Evolutionary conservation across 2,888 invertebrate species (phyloP), one percentile per base, ranked within the genome.

Genomic region (Megaustenia siamemsis): DNA sequence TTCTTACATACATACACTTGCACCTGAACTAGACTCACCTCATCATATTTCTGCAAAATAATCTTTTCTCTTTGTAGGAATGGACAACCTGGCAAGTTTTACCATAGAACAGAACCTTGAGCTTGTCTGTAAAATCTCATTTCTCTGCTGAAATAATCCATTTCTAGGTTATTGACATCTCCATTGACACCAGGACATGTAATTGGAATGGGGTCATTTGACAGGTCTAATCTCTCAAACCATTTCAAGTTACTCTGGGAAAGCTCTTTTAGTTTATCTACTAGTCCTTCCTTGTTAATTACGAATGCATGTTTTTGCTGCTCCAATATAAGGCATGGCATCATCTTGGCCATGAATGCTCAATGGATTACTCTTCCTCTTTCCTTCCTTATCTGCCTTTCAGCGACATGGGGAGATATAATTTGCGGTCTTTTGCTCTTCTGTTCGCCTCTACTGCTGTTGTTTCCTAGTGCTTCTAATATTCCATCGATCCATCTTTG

Each of bases 41-140:
- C n/a, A n/a, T n/a, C n/a, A n/a, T n/a, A 99, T 99, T 95, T 99
- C 98, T 0, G 99, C 99, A 94, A 98, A 99, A 94, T 98, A 99
- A 94, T 99, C 99, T 83, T 97, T 97, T 94, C 97, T 95, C 92
- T 96, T 96, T 0, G 98, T 98, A 0, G 96, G 95, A 75, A 98
- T 94, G 35, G 96, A 96, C 8, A 97, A 93, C 63, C 96, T 95
- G 86, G 97, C 96, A 15, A 99, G 94, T 88, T 95, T 95, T 73
- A 96, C 96, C 38, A 99, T 43, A 97, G 90, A 0, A 97, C 97
- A 0, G 98, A 96, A 38, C 96, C 96, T 93, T 99, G 94, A 1
- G 95, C 95, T 90, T 95, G 95, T 82, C 94, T 90, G 88, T 90
- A 94, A 94, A 95, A 97, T 88, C 96, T 95, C 92, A 97, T 97